Evolutionary conservation across 2,113 vertebrate genomes (phyloP).

Genomic region (Xiphophorus hellerii): DNA sequence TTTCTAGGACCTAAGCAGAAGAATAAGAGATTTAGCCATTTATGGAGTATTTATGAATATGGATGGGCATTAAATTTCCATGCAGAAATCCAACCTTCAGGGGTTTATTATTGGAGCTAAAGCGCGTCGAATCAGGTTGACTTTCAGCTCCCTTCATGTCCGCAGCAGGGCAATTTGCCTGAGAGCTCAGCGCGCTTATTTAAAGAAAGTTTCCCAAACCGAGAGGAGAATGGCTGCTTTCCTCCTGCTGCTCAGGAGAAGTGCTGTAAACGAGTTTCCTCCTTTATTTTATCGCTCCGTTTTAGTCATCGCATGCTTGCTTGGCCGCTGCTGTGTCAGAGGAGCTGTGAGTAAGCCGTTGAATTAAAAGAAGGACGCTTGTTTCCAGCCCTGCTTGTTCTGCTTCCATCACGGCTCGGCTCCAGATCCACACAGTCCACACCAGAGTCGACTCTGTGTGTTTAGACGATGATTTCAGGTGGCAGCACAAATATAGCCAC

Average conservation of each 20-base stretch:
- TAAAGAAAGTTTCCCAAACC: constrained; percentile 63
- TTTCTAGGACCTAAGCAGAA: constrained; percentile 72
- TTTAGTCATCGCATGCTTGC: constrained; percentile 30
- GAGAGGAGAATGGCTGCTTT: constrained; percentile 35
- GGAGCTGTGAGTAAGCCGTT: constrained; percentile 24
- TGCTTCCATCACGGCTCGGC: constrained; percentile 37
- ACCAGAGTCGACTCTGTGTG: constrained; percentile 20
- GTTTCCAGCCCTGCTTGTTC: constrained; percentile 29
- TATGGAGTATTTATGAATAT: constrained; percentile 76
- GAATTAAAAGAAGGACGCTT: constrained; percentile 19
- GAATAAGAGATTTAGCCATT: constrained; percentile 72
- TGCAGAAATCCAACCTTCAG: constrained; percentile 67
- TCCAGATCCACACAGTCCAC: constrained; percentile 41
- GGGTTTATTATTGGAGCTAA: constrained; percentile 71
- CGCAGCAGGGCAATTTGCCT: constrained; percentile 65
- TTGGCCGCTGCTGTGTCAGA: constrained; percentile 20
- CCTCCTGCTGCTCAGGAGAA: constrained; percentile 51
- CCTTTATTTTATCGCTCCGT: constrained; percentile 40
- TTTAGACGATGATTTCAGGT: constrained; percentile 53
- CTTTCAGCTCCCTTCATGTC: constrained; percentile 73
- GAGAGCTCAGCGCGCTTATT: constrained; percentile 60
- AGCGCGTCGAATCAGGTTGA: constrained; percentile 67
- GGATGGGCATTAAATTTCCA: constrained; percentile 75
- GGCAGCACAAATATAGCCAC: constrained; percentile 41
- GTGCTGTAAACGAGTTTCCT: constrained; percentile 37